Conservation (phyloP, 2,113 vertebrate species). For the Vidua chalybeata region DNA sequence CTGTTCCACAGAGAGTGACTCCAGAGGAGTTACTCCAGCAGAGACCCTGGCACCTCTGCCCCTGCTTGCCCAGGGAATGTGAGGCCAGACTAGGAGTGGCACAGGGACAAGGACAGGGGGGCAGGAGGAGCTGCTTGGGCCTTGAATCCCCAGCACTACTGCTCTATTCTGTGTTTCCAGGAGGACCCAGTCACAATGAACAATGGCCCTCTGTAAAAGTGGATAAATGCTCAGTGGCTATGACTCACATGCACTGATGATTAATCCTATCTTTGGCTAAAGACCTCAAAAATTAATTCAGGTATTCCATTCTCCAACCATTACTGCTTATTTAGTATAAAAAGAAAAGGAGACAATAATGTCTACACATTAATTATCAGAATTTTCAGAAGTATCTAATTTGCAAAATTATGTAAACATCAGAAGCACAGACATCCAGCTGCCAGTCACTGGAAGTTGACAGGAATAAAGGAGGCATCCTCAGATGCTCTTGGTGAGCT, state of each 20-base stretch:
- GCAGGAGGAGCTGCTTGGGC: background rate
- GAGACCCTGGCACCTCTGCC: background rate
- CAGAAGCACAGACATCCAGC: background rate
- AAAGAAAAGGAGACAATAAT: background rate
- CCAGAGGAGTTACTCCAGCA: background rate
- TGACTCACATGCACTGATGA: background rate
- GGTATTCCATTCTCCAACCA: background rate
- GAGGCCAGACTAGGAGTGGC: background rate
- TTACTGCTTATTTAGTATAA: background rate
- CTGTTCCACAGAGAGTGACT: background rate
- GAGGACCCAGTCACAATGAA: background rate
- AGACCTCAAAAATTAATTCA: background rate
- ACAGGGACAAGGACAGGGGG: background rate
- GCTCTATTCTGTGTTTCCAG: background rate
- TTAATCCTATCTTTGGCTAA: background rate
- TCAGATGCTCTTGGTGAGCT: background rate
- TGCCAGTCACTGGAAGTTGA: background rate
- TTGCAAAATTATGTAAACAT: background rate
- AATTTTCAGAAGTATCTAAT: background rate
- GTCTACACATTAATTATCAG: background rate
- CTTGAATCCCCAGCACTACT: background rate
- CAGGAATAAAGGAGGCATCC: background rate
- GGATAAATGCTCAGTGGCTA: background rate
- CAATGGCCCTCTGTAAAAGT: background rate
- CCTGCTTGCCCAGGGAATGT: background rate